Base-by-base conservation (phyloP, 2,113 vertebrate species). In the Andinoacara biseriatus region DNA sequence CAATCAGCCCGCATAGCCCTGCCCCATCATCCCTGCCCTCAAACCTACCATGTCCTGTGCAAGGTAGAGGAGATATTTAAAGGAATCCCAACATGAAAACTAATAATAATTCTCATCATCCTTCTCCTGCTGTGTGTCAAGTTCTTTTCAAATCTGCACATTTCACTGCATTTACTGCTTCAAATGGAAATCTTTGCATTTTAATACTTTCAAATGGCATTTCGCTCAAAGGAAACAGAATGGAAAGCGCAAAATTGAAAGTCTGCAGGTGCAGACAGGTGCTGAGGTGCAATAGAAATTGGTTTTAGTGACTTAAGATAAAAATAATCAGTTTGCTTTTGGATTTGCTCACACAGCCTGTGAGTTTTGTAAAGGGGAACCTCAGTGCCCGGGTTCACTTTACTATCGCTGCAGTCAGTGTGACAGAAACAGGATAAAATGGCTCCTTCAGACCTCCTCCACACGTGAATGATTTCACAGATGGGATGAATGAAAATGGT, bases 391-490 rank as follows among this genome's bases (percentile, higher is more conserved):
- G 76, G 78, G 35, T 74, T 83, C 43, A 60, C 80, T 82, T 91
- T 78, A 78, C 1, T 29, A 62, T 62, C 26, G 79, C 81, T 61
- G 77, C 82, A 90, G 74, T 74, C 43, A 49, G 56, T 67, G 63
- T 79, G 86, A 91, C 86, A 90, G 87, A 81, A 78, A 90, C 88
- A 88, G 91, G 77, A 85, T 86, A 85, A 92, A 90, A 90, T 9
- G 80, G 90, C 81, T 93, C 86, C 82, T 61, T 84, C 87, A 93
- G 90, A 89, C 87, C 83, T 87, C 83, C 84, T 86, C 89, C 14
- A 1, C 80, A 72, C 78, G 58, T 87, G 76, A 94, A 86, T 84
- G 81, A 78, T 89, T 94, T 86, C 85, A 86, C 91, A 94, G 91
- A 93, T 92, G 87, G 81, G 82, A 81, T 67, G 26, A 72, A 67